Conservation (phyloP, 2,113 vertebrate species). For the Chloroceryle aenea region DNA sequence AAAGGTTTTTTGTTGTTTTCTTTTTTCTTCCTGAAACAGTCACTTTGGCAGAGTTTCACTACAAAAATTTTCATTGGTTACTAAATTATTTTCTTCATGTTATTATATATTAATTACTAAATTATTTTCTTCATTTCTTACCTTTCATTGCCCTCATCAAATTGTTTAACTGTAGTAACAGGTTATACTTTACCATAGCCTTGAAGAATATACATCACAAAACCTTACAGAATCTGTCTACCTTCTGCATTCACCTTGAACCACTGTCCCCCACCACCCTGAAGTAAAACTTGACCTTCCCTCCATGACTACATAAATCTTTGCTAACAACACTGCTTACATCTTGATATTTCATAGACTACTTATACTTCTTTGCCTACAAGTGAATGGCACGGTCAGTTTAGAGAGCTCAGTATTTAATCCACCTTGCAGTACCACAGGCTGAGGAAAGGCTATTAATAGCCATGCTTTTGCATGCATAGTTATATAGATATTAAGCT, state of each 20-base stretch:
- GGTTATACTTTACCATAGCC: neutral
- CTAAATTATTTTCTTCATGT: neutral
- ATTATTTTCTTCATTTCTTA: neutral
- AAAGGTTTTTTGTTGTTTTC: neutral
- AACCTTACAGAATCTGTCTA: neutral
- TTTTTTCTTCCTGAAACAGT: neutral
- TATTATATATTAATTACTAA: neutral
- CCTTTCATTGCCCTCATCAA: neutral
- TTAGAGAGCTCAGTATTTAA: neutral
- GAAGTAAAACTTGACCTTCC: neutral
- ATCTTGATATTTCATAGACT: neutral
- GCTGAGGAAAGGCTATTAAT: neutral
- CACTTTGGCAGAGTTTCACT: neutral
- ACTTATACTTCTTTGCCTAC: neutral
- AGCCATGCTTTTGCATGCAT: neutral
- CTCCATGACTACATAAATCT: neutral
- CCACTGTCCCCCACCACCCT: rapidly evolving
- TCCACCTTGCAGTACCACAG: neutral
- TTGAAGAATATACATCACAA: neutral
- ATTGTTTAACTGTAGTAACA: neutral
- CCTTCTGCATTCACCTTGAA: neutral
- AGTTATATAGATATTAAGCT: neutral
- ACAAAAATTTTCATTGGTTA: neutral
- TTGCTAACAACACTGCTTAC: neutral
- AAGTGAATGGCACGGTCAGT: neutral